Conservation (phyloP, 2,888 invertebrate genomes). For the Dynastes hyllus region DNA sequence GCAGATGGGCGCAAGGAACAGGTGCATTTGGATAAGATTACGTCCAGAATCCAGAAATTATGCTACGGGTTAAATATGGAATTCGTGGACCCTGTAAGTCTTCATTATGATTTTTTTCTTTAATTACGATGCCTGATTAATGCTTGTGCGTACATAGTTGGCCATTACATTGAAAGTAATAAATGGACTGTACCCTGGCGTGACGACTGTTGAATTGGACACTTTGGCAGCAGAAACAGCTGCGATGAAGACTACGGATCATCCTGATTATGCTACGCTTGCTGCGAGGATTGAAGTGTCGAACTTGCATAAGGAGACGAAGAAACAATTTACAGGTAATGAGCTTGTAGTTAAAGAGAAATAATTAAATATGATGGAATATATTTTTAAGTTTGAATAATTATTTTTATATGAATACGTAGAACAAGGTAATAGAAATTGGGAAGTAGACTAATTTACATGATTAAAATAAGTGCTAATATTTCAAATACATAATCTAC, state of each 20-base stretch:
- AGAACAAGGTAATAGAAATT: no score
- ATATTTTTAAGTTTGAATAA: no score
- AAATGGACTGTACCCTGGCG: slow-evolving; percentile 95
- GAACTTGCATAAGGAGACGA: slow-evolving; percentile 98
- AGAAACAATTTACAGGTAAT: slow-evolving; percentile 91
- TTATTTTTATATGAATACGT: no score
- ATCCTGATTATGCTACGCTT: slow-evolving; percentile 95
- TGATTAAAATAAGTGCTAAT: no score
- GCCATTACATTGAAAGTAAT: slow-evolving; percentile 94
- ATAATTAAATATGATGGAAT: no score
- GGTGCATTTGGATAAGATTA: slow-evolving; percentile 98
- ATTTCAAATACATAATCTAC: no score
- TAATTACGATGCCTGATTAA: neutral
- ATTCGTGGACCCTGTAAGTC: slow-evolving; percentile 94
- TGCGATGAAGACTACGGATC: slow-evolving; percentile 97
- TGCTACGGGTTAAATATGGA: slow-evolving; percentile 97
- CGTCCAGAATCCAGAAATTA: slow-evolving; percentile 94
- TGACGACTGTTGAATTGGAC: slow-evolving; percentile 97
- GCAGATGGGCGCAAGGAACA: slow-evolving; percentile 92
- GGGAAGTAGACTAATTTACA: no score
- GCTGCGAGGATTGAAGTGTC: slow-evolving; percentile 96
- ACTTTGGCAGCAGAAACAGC: slow-evolving; percentile 99
- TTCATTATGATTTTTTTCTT: slow-evolving; percentile 19
- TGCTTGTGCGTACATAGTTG: slow-evolving; percentile 72
- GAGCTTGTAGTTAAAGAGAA: neutral